Evolutionary conservation across 2,113 vertebrate genomes (phyloP), one percentile per base, ranked within the genome.

Genomic region (Taurulus bubalis): DNA sequence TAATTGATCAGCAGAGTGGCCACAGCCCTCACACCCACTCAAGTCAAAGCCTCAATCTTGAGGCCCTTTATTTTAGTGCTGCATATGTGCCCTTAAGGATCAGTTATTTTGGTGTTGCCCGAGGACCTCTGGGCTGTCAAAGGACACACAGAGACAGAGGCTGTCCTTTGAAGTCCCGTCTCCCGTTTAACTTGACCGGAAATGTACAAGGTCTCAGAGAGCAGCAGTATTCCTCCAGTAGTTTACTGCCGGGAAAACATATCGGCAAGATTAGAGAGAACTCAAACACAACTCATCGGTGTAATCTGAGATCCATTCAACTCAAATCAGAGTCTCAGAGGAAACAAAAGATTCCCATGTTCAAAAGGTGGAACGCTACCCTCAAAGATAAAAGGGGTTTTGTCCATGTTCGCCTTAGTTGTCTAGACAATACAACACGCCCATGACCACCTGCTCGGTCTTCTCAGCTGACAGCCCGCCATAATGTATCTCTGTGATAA

Each of bases 391-490:
- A 92, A 94, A 90, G 84, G 34, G 30, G 26, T 66, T 85, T 84
- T 83, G 84, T 85, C 68, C 45, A 3, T 60, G 75, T 80, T 86
- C 32, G 10, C 49, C 75, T 87, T 65, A 77, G 90, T 83, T 81
- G 90, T 91, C 90, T 85, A 90, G 89, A 93, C 92, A 88, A 87
- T 87, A 74, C 89, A 87, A 79, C 87, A 85, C 36, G 62, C 80
- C 79, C 82, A 69, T 38, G 84, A 78, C 90, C 94, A 94, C 91
- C 94, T 94, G 94, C 89, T 92, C 83, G 4, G 47, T 66, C 85
- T 87, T 81, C 84, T 93, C 91, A 80, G 85, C 87, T 85, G 90
- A 88, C 91, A 91, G 68, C 66, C 3, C 62, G 77, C 64, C 69
- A 66, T 64, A 80, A 90, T 87, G 87, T 68, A 84, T 82, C 80